Percentiles rank a stretch among this genome's conserved stretches.
Evolutionary conservation across 2,113 vertebrate genomes (phyloP).

Genomic region (Gobiocypris rarus): DNA sequence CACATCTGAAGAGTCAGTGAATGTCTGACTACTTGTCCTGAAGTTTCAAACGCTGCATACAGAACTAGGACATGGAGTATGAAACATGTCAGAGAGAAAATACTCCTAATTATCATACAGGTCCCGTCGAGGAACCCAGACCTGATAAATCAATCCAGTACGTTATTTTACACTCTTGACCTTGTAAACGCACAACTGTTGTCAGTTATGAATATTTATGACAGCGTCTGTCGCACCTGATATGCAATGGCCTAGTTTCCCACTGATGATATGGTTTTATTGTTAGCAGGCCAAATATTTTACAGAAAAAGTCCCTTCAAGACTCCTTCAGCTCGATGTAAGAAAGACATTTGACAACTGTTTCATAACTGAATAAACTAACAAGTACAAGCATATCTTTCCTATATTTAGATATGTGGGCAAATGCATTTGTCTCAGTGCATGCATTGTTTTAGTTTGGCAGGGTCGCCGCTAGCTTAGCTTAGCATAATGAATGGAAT

Average conservation of each 20-base stretch:
- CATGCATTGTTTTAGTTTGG: too few relatives aligned
- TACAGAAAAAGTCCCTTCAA: background rate
- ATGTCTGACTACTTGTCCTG: background rate
- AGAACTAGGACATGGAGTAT: background rate
- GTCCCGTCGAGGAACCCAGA: background rate
- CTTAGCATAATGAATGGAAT: too few relatives aligned
- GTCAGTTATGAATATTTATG: background rate
- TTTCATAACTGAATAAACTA: background rate
- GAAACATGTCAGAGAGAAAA: background rate
- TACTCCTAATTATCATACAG: background rate
- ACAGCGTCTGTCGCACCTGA: background rate
- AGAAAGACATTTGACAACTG: background rate
- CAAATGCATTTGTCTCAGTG: too few relatives aligned
- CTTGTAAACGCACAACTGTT: background rate
- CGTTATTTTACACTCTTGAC: background rate
- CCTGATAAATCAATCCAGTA: background rate
- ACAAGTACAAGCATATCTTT: conserved; percentile 5
- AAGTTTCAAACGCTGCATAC: background rate
- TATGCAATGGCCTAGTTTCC: background rate
- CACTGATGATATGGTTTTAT: background rate
- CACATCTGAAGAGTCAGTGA: background rate
- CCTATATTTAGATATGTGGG: too few relatives aligned
- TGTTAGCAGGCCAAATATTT: background rate
- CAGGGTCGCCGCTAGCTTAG: too few relatives aligned
- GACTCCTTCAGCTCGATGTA: background rate